Base-by-base conservation (phyloP, 1,140 invertebrate species). In the Sycophaga agraensis region DNA sequence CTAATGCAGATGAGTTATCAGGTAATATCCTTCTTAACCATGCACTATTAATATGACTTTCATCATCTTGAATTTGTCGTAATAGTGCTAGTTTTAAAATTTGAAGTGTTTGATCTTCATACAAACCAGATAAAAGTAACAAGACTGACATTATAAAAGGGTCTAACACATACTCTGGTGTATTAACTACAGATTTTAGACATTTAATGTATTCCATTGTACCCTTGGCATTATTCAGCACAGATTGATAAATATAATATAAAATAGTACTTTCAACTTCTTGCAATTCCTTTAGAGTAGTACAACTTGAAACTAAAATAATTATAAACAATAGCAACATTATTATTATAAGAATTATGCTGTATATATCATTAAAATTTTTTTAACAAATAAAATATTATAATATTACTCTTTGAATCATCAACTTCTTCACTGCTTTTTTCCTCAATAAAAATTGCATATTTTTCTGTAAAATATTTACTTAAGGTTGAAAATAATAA, bases 261-360 rank as follows among this genome's bases (percentile, higher is more conserved):
- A 86, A 68, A 19, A 86, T 80, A n/a, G 81, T 84, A 53, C 81
- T 82, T 73, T 86, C 84, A 26, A 75, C 68, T 53, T 82, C 72
- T 65, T 74, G 69, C 22, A 81, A 57, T 55, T 81, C 75, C 63
- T 74, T 76, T 12, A 69, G 55, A 58, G 57, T 71, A 0, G 74
- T 1, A 16, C 56, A 56, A 57, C 59, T 73, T 72, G 16, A 37
- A 55, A 63, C 50, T 64, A 45, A 24, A 59, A 56, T 8, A 63
- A 46, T 58, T 55, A 34, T n/a, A n/a, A 31, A 17, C 0, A 37
- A 59, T n/a, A 53, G 45, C 37, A 4, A 4, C 12, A 46, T 46
- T 37, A 22, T 26, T 46, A n/a, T n/a, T n/a, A n/a, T n/a, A n/a
- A n/a, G n/a, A n/a, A n/a, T 46, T 46, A 22, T 26, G n/a, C 40